Evolutionary conservation across 1,140 invertebrate genomes (phyloP), one percentile per base, ranked within the genome.

Genomic region (Drosophila oshimai): DNA sequence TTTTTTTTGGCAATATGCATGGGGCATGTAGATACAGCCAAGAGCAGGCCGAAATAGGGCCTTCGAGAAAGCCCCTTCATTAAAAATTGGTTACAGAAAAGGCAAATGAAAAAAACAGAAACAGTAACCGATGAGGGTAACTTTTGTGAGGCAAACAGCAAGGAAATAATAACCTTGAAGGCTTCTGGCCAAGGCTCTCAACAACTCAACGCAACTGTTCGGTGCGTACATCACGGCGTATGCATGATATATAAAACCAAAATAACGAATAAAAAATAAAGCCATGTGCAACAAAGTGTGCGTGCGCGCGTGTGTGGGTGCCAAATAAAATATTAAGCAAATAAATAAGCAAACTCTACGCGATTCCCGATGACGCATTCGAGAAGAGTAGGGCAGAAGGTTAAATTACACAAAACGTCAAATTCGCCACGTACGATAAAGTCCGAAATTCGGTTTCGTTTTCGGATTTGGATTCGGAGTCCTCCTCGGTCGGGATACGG

Each of bases 351-450:
- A 39, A 53, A 60, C 53, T 65, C 58, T 49, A 44, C 26, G 24
- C 50, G 61, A 65, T 50, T 65, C 69, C 72, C 83, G 81, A 87
- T 87, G 81, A 87, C 81, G 81, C 81, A 87, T 87, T 69, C 73
- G 61, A 81, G 86, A 50, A 62, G 61, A 89, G 86, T 89, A 89
- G 86, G 86, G 76, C 79, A 89, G 86, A 89, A 89, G 86, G 84
- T 89, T 89, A 89, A 86, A 81, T 78, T 89, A 86, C 79, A 84
- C 79, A 84, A 75, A 79, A 83, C 69, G 47, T 42, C 79, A 77
- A 68, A 77, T 37, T 61, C 68, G 69, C 69, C 69, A 72, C 71
- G 58, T 74, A 64, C 57, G 15, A 74, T 42, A n/a, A n/a, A 37
- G 58, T n/a, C 41, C n/a, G n/a, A n/a, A n/a, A n/a, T n/a, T n/a